phyloP scores from a whole-genome alignment of 2,797 vertebrate species.

The Premnoplex brunnescens region DNA sequence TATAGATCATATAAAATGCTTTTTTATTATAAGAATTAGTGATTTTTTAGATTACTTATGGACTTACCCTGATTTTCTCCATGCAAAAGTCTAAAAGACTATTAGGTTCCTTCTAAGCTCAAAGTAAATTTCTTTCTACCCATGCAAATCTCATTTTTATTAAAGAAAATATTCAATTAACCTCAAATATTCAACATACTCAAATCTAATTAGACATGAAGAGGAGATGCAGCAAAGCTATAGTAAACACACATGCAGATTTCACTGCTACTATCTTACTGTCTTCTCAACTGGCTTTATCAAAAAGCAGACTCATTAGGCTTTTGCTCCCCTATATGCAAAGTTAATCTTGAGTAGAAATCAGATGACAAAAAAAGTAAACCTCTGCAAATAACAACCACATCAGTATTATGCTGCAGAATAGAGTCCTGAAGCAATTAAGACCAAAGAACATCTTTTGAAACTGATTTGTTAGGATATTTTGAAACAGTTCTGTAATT shows the following conservation, averaged over 20 bases:
- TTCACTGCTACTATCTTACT: slow-evolving; percentile 65
- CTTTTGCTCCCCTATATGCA: not conserved
- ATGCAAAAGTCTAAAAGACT: slow-evolving; percentile 35
- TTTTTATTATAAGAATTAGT: slow-evolving; percentile 59
- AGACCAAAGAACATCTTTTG: not conserved
- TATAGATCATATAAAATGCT: slow-evolving; percentile 41
- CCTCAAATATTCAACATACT: slow-evolving; percentile 65
- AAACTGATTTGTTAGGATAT: not conserved
- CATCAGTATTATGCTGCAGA: not conserved
- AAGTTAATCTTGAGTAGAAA: slow-evolving; percentile 39
- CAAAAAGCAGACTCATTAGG: slow-evolving; percentile 49
- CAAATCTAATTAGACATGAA: slow-evolving; percentile 68
- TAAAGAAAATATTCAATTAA: slow-evolving; percentile 77
- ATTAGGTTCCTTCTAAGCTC: slow-evolving; percentile 62
- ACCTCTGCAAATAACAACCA: not conserved
- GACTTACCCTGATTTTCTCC: slow-evolving; percentile 29
- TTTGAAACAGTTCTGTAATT: not conserved
- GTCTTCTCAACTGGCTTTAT: slow-evolving; percentile 63
- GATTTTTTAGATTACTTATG: slow-evolving; percentile 56
- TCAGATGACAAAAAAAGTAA: slow-evolving; percentile 35
- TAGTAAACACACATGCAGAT: slow-evolving; percentile 62
- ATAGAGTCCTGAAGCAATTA: not conserved
- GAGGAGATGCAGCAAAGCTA: slow-evolving; percentile 61
- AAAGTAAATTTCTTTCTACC: slow-evolving; percentile 44
- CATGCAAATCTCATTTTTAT: slow-evolving; percentile 74